Conservation (phyloP, 2,113 vertebrate species). For the Neotragus pygmaeus region DNA sequence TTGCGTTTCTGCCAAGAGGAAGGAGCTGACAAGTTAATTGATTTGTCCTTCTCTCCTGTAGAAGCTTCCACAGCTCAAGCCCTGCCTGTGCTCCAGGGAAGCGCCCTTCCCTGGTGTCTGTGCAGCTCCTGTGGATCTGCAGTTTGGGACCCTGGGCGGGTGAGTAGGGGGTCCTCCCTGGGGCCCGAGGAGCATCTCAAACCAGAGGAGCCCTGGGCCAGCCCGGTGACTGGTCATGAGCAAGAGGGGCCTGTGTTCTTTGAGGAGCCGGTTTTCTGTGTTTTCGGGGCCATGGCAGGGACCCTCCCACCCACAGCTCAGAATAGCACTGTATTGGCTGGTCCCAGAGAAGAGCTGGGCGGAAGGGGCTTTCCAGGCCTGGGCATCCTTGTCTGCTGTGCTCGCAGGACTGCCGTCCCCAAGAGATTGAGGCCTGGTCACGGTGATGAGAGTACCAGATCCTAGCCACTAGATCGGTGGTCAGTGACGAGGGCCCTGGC, state of each 20-base stretch:
- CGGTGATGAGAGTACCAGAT: not conserved
- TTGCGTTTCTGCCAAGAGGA: not conserved
- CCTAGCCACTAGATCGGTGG: not conserved
- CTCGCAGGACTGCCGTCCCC: not conserved
- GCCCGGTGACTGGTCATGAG: fast-evolving
- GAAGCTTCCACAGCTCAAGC: not conserved
- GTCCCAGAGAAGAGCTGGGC: not conserved
- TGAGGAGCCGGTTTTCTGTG: not conserved
- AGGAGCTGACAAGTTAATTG: not conserved
- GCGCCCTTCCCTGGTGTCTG: not conserved
- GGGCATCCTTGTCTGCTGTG: not conserved
- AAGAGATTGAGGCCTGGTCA: not conserved
- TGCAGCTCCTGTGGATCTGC: not conserved
- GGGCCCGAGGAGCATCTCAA: not conserved
- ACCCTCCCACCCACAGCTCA: not conserved
- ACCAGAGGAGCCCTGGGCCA: not conserved
- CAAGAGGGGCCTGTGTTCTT: not conserved
- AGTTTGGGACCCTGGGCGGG: not conserved
- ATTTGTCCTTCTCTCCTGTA: not conserved
- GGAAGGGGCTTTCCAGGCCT: not conserved
- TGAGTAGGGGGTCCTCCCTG: not conserved
- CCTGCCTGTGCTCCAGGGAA: not conserved
- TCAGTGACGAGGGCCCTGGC: not conserved
- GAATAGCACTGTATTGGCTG: fast-evolving
- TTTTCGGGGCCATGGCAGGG: not conserved